Evolutionary conservation across 1,140 invertebrate species (phyloP), one percentile per base, ranked within the genome.

Genomic region (Drosophila ercepeae): DNA sequence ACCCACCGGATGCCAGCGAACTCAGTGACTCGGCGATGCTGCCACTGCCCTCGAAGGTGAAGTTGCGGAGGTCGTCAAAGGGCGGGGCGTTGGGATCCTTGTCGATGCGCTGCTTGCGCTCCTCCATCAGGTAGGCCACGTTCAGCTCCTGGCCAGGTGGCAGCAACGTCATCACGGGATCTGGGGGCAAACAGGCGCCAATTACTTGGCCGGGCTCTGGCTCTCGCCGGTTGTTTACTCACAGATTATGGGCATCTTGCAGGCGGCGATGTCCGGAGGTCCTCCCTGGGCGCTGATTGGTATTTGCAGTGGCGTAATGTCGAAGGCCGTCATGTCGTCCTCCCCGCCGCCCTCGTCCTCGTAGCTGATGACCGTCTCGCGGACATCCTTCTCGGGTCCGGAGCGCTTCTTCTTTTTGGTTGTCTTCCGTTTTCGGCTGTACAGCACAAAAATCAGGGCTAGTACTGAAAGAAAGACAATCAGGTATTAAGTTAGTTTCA

Each of bases 351-450:
- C 98, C 92, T 99, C 98, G 90, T 99, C 98, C 88, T 99, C 98
- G 88, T 99, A 99, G 92, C 98, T 98, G 79, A 99, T 99, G 64
- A 99, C 99, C 91, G 99, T 99, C 92, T 99, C 98, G 75, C 98
- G 94, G 25, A 99, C 98, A 91, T 99, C 98, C 90, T 99, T 98
- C 89, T 99, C 97, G 3, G 98, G 97, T n/a, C 98, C 98, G 5
- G 98, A 95, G 90, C 99, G 98, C 90, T 99, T 98, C 91, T 97
- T 98, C 51, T 86, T 86, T 92, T 95, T 97, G 44, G 96, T 95
- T 52, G 96, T 95, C 79, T 98, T 96, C 45, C 97, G 94, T 82
- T 96, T 95, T 72, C 97, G 95, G 75, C 97, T 98, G 92, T 98
- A 98, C 0, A 98, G 95, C 67, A 99, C 97, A 90, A 98, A 98